phyloP scores from a whole-genome alignment of 2,888 invertebrate genomes.

The Limnephilus rhombicus region DNA sequence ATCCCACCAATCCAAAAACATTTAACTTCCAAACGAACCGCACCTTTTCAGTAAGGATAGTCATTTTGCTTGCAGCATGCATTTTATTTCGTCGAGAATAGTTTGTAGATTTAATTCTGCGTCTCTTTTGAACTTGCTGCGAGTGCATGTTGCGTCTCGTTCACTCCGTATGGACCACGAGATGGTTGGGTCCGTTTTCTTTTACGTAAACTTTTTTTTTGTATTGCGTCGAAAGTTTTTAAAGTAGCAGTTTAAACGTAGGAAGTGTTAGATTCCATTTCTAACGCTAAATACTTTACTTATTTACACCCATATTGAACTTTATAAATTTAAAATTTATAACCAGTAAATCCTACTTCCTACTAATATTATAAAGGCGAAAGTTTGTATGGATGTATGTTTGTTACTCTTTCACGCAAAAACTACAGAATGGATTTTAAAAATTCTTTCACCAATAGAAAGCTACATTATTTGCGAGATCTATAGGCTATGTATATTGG shows the following conservation, averaged over 20 bases:
- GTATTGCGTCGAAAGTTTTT: constrained; percentile 20
- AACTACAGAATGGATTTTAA: too few species aligned
- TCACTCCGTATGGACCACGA: background rate
- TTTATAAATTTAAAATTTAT: too few species aligned
- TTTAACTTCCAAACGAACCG: background rate
- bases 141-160: background rate
- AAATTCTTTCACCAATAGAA: too few species aligned
- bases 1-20: background rate
- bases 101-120: background rate
- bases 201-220: constrained; percentile 5
- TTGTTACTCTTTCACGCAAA: too few species aligned
- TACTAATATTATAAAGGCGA: too few species aligned
- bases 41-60: background rate
- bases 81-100: constrained; percentile 11
- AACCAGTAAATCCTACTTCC: too few species aligned
- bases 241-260: background rate
- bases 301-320: too few species aligned
- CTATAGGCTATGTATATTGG: too few species aligned
- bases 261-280: background rate
- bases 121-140: constrained; percentile 26
- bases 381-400: too few species aligned
- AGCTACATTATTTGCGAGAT: too few species aligned
- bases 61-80: constrained; percentile 13
- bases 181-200: constrained; percentile 28
- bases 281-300: background rate